Conservation (phyloP, 2,113 vertebrate species). For the Gymnobelideus leadbeateri region DNA sequence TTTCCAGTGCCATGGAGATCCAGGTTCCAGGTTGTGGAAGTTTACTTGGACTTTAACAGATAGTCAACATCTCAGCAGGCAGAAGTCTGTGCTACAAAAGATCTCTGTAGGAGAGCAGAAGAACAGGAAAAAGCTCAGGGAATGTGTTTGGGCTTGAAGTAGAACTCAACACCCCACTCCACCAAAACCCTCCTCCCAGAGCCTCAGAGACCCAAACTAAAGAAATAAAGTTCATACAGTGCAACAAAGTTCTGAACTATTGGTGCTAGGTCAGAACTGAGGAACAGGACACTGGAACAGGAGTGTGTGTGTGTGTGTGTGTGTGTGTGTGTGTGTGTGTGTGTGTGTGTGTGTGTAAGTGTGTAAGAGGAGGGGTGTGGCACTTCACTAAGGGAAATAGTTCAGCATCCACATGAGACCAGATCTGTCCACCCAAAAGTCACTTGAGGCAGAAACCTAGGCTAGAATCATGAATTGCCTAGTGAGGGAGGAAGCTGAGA, state of each 20-base stretch:
- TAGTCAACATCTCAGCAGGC: neutral
- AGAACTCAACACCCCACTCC: neutral
- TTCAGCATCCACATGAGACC: neutral
- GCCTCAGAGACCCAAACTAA: too few species aligned
- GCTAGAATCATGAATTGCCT: neutral
- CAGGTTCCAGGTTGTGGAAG: neutral
- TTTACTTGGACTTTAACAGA: neutral
- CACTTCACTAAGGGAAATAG: neutral
- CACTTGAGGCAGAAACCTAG: neutral
- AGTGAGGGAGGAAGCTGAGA: neutral
- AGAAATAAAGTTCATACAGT: neutral
- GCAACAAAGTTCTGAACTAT: neutral
- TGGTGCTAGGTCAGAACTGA: neutral
- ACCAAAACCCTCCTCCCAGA: too few species aligned
- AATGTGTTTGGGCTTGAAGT: neutral
- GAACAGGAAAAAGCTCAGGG: neutral
- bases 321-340: too few species aligned
- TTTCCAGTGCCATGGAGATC: neutral
- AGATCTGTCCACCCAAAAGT: neutral
- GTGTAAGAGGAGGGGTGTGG: too few species aligned
- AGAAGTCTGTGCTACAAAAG: neutral
- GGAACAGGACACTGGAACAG: neutral
- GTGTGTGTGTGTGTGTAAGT: neutral
- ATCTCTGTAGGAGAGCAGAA: neutral
- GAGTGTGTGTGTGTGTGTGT: too few species aligned